phyloP scores from a whole-genome alignment of 1,140 invertebrate genomes.

The Drosophila sulfurigaster region DNA sequence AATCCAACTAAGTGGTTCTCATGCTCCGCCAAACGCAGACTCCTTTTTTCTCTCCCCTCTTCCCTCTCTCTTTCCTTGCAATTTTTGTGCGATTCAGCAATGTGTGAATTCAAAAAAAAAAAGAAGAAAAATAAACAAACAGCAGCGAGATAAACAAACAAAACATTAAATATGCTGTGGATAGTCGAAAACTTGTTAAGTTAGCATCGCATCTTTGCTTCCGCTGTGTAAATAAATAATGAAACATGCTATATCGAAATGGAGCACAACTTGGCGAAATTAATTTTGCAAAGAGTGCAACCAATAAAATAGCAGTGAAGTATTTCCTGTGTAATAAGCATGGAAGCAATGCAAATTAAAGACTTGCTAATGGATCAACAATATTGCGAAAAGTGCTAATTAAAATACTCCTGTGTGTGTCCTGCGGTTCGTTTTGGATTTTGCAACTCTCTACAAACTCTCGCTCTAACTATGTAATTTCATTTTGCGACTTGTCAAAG shows the following conservation, averaged over 20 bases:
- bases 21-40: constrained; percentile 5
- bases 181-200: constrained; percentile 33
- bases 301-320: background rate
- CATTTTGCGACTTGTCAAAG: constrained; percentile 41
- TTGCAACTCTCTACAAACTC: constrained; percentile 15
- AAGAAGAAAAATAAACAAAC: constrained; percentile 6
- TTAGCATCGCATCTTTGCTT: constrained; percentile 30
- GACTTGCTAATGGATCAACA: constrained; percentile 3
- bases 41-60: background rate
- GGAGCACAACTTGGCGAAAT: background rate
- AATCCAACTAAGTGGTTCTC: constrained; percentile 47
- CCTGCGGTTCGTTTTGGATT: constrained; percentile 14
- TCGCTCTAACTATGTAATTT: constrained; percentile 36
- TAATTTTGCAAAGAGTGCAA: background rate
- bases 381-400: constrained; percentile 32
- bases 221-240: constrained; percentile 20
- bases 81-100: constrained; percentile 25
- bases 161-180: constrained; percentile 23
- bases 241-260: background rate
- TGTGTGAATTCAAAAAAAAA: constrained; percentile 28
- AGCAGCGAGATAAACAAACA: constrained; percentile 16
- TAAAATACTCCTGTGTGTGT: constrained; percentile 27
- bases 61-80: background rate
- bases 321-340: too few species aligned
- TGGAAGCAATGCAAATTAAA: too few species aligned